These are phyloP conservation scores for Procavia capensis DNA, from an alignment of 2,113 vertebrate genomes.

Conservation along the genomic window DNA sequence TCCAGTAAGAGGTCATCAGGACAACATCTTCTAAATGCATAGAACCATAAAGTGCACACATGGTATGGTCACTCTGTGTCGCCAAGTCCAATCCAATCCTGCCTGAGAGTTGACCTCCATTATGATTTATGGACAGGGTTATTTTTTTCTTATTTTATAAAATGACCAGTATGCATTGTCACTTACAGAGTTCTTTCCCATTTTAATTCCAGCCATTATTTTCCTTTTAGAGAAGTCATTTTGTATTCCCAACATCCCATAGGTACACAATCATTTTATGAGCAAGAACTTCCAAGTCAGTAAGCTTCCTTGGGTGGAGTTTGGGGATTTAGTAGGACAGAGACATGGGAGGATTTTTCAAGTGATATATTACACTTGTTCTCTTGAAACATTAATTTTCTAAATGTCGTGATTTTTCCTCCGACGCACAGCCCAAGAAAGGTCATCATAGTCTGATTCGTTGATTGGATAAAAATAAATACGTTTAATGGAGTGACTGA, in stretches of 20 bases:
- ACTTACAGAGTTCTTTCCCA: not conserved
- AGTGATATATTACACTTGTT: not conserved
- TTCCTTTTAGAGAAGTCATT: not conserved
- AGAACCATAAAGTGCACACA: too few species aligned
- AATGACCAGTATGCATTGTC: not conserved
- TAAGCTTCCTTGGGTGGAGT: not conserved
- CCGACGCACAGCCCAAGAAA: not conserved
- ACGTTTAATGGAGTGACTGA: not conserved
- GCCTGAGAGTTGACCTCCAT: too few species aligned
- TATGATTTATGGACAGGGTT: too few species aligned
- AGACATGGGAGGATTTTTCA: not conserved
- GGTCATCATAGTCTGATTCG: not conserved
- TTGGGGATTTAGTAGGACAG: not conserved
- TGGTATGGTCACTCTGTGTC: too few species aligned
- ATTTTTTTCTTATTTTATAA: not conserved
- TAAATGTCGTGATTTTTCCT: not conserved
- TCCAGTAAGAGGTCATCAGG: too few species aligned
- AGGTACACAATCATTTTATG: not conserved
- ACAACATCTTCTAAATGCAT: too few species aligned
- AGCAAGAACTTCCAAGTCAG: not conserved
- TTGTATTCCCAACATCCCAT: not conserved
- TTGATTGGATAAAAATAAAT: not conserved
- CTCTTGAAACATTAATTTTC: not conserved
- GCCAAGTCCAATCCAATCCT: too few species aligned
- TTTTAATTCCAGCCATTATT: not conserved